Conservation (phyloP, 2,113 vertebrate genomes). For the Bos javanicus region DNA sequence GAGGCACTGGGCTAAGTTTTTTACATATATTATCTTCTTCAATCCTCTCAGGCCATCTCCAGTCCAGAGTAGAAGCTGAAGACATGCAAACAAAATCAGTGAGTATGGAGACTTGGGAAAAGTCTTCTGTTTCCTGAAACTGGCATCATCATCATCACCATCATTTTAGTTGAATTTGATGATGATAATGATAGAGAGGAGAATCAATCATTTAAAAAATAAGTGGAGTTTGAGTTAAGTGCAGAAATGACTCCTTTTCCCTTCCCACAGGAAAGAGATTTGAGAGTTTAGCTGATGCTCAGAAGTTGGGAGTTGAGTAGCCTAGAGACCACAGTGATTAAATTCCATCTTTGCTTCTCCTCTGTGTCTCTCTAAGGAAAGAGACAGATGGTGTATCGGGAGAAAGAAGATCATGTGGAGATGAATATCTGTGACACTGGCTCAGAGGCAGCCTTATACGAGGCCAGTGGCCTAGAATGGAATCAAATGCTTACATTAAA, state of each 20-base stretch:
- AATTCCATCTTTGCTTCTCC: constrained; percentile 18
- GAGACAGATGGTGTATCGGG: constrained; percentile 23
- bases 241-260: neutral
- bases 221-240: neutral
- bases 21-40: neutral
- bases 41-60: neutral
- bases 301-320: neutral
- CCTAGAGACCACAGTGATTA: neutral
- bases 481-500: neutral
- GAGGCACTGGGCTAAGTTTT: neutral
- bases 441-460: neutral
- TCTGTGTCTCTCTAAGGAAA: constrained; percentile 11
- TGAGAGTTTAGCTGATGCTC: neutral
- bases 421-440: neutral
- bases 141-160: neutral
- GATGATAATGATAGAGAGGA: neutral
- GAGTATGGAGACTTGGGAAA: neutral
- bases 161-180: neutral
- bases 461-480: neutral
- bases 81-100: neutral
- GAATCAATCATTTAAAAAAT: neutral
- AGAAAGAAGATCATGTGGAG: neutral
- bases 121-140: neutral
- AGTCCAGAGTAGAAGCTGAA: neutral
- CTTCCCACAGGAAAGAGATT: neutral